These are phyloP conservation scores for Petrocephalus sullivani DNA, from an alignment of 2,797 vertebrate species.

Conservation along the genomic window DNA sequence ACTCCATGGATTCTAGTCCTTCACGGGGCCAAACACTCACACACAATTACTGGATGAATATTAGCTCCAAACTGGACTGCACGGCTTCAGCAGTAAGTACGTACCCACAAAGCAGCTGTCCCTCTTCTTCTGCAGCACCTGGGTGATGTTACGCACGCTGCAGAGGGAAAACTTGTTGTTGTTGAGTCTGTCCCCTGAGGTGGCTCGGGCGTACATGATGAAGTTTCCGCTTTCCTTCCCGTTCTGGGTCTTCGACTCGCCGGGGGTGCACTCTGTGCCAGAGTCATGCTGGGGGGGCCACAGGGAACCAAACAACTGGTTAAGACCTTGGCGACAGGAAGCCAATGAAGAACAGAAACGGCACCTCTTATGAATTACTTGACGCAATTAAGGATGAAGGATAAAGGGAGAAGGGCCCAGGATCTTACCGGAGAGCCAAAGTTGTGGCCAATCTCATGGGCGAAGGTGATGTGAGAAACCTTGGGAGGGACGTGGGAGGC, in stretches of 20 bases:
- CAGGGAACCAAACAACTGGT: not conserved
- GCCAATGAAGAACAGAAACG: not conserved
- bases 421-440: conserved; percentile 94
- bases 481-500: conserved; percentile 92
- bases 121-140: conserved; percentile 83
- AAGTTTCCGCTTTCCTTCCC: conserved; percentile 90
- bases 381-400: not conserved
- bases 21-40: not conserved
- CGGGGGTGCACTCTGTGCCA: conserved; percentile 87
- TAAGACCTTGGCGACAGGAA: not conserved
- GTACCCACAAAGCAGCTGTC: conserved; percentile 87
- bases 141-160: conserved; percentile 88
- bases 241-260: conserved; percentile 77
- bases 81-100: conserved; percentile 34
- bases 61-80: not conserved
- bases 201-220: conserved; percentile 97
- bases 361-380: not conserved
- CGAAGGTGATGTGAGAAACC: conserved; percentile 96
- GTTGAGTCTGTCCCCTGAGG: conserved; percentile 91
- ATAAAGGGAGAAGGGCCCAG: not conserved
- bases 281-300: conserved; percentile 81
- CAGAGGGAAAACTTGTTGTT: conserved; percentile 95
- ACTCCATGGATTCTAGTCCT: not conserved
- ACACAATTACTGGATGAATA: not conserved
- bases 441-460: conserved; percentile 96